A percentile compares a stretch with the other conserved stretches of the same genome.
phyloP scores from a whole-genome alignment of 2,888 invertebrate species.

The Thereva nobilitata region DNA sequence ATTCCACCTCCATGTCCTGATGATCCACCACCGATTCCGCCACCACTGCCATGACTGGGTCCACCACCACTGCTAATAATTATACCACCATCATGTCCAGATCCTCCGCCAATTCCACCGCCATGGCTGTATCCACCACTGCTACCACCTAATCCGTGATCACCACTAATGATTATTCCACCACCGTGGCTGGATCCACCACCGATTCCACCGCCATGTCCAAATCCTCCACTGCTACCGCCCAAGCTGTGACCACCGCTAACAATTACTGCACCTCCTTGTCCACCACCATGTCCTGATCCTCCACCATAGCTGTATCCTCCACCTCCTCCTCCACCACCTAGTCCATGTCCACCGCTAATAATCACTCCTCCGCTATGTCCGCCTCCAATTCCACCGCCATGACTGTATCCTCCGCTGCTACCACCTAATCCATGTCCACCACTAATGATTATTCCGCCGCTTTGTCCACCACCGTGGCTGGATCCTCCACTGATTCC shows the following conservation, averaged over 20 bases:
- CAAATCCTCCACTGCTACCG: slow-evolving; percentile 7
- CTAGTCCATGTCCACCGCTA: background rate
- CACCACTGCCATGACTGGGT: slow-evolving; percentile 3
- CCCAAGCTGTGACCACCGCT: background rate
- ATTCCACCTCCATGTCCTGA: background rate
- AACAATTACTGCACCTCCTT: background rate
- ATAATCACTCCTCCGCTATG: background rate
- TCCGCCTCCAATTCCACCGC: slow-evolving; percentile 8
- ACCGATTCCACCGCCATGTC: slow-evolving; percentile 2
- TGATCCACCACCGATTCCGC: slow-evolving; percentile 4
- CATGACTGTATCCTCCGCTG: background rate
- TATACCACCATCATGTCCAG: background rate
- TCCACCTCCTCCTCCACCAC: background rate
- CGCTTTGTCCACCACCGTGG: background rate
- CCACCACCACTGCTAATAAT: slow-evolving; percentile 12
- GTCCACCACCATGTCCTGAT: too few relatives aligned
- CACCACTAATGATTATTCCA: too few relatives aligned
- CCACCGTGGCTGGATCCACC: background rate
- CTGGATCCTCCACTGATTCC: background rate
- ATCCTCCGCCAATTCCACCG: background rate
- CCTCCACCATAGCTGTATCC: background rate
- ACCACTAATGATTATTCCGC: background rate
- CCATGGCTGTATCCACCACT: background rate
- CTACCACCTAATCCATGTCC: too few relatives aligned
- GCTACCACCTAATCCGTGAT: background rate